Base-by-base conservation (phyloP, 2,797 vertebrate genomes). In the Pogoniulus pusillus region DNA sequence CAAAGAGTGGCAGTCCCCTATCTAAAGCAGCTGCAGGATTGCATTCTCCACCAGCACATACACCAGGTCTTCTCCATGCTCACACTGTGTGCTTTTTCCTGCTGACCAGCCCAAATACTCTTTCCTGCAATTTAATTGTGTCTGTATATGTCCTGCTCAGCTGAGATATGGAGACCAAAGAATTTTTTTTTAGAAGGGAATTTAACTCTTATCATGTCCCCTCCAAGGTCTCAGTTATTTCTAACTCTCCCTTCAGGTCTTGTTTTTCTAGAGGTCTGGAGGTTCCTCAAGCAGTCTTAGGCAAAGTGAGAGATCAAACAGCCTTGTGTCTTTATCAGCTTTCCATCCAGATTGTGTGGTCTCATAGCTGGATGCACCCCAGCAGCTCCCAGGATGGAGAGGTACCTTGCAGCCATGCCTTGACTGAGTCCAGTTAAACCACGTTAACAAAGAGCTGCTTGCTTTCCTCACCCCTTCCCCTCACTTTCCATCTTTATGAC, bases 401-500 rank as follows among this genome's bases (percentile, higher is more conserved):
- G 14, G 24, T 30, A 22, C 29, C 64, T 59, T 4, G 2, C 49
- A 82, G 69, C 37, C 1, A 0, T 29, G 13, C 2, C 0, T 26
- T 0, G 5, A 32, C 29, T 66, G 6, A 4, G 16, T 72, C 69
- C 12, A 4, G 58, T 78, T 76, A n/a, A 68, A 82, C 7, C 23
- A 45, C 53, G 13, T 19, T 69, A 87, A 72, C 78, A 54, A 35
- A 64, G 58, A 84, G 35, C 65, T 73, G 75, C 51, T 65, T 89
- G 81, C 69, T 93, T 66, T 90, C 60, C 49, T 79, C 68, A 13
- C 70, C 83, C 45, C 62, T 91, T 82, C 69, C 37, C 51, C 55
- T 78, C 78, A 24, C 73, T 82, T 71, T 90, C 82, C n/a, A 18
- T 86, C 92, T 95, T 95, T 96, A 96, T 96, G 94, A 91, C 89